phyloP scores from a whole-genome alignment of 2,888 invertebrate genomes.

The Caenorhabditis virilis region DNA sequence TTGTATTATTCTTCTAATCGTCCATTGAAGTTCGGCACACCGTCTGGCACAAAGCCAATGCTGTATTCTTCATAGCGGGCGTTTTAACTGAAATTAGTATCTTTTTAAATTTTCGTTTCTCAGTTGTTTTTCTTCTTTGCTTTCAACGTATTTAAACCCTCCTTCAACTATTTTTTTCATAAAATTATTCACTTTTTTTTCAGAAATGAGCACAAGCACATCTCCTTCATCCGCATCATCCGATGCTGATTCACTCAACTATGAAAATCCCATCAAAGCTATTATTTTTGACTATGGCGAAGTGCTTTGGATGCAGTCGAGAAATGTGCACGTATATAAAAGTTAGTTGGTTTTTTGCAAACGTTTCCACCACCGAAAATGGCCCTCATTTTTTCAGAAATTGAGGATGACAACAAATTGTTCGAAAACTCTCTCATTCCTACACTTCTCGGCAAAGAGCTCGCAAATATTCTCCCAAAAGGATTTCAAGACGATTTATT shows the following conservation, averaged over 20 bases:
- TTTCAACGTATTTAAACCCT: too few relatives aligned
- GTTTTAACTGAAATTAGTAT: too few relatives aligned
- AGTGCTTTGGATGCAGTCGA: constrained; percentile 40
- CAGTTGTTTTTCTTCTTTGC: too few relatives aligned
- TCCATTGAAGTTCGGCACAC: too few relatives aligned
- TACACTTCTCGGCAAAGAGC: constrained; percentile 32
- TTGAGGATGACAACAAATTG: constrained; percentile 32
- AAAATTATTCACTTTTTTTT: too few relatives aligned
- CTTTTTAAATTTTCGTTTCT: too few relatives aligned
- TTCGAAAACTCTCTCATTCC: constrained; percentile 32
- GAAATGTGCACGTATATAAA: constrained; percentile 41
- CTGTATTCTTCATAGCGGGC: too few relatives aligned
- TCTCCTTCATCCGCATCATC: constrained; percentile 32
- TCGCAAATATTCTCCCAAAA: constrained; percentile 27
- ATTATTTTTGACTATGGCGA: constrained; percentile 43
- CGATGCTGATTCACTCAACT: constrained; percentile 31
- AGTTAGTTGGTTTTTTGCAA: constrained; percentile 8
- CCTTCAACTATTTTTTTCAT: too few relatives aligned
- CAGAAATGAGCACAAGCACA: constrained; percentile 34
- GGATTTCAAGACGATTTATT: constrained; percentile 36
- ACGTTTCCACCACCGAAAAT: not conserved
- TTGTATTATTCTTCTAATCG: too few relatives aligned
- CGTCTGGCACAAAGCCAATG: too few relatives aligned
- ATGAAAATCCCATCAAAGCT: constrained; percentile 36
- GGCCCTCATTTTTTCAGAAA: constrained; percentile 22